Base-by-base conservation (phyloP, 2,888 invertebrate species). In the Parnassius glacialis region DNA sequence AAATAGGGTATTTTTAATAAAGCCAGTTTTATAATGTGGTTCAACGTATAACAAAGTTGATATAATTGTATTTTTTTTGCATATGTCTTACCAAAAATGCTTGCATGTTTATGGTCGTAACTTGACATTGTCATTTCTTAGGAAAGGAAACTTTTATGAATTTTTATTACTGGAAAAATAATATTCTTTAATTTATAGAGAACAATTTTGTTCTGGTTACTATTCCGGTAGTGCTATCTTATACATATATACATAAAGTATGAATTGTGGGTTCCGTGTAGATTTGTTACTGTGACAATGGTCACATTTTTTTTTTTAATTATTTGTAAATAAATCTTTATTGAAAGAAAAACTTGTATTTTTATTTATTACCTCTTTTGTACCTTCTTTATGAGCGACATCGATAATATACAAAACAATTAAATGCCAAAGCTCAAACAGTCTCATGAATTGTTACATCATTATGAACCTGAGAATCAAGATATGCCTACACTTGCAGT, bases 311-410 rank as follows among this genome's bases (percentile, higher is more conserved):
- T 73, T 73, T 71, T 73, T 71, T 70, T 74, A 71, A 72, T 74
- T 71, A 74, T 74, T 74, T 74, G 74, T 74, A 74, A 73, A 74
- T 74, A 74, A 74, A 74, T 68, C 68, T 71, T 73, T 74, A 73
- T 74, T 70, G 70, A 68, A 70, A 57, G 52, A 61, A 70, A 57
- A 64, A 3, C 56, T 47, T 58, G 48, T 65, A 64, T 59, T 68
- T 65, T 73, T 67, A 61, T 66, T 68, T 56, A 43, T 44, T 10
- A 10, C 53, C n/a, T 25, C 12, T 20, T 11, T 12, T 2, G 34
- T 25, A 50, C 52, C 12, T 41, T 34, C 41, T 2, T n/a, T 52
- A 12, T 52, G 41, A 51, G 13, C 1, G 20, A 1, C 20, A 20
- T 20, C 20, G 20, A 48, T 45, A 11, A 34, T 34, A 34, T 34